phyloP scores from a whole-genome alignment of 2,113 vertebrate genomes.

The Ammodytes dubius region DNA sequence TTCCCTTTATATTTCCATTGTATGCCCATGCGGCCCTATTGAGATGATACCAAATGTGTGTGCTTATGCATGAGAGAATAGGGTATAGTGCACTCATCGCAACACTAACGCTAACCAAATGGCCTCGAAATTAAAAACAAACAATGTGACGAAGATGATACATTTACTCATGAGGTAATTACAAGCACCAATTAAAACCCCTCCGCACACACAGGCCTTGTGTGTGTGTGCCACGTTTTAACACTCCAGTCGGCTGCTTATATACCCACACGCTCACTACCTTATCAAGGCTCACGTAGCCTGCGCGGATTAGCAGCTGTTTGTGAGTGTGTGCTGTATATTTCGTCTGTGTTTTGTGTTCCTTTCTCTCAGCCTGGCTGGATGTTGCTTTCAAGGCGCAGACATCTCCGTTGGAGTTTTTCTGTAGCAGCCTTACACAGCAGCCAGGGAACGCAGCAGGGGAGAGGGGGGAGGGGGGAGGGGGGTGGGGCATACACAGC shows the following conservation, averaged over 20 bases:
- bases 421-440: conserved; percentile 41
- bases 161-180: conserved; percentile 51
- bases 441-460: conserved; percentile 54
- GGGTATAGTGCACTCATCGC: not conserved
- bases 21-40: not conserved
- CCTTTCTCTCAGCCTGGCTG: conserved; percentile 25
- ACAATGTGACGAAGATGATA: conserved; percentile 41
- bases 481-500: conserved; percentile 41
- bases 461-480: conserved; percentile 35
- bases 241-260: conserved; percentile 23
- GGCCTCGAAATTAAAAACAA: conserved; percentile 43
- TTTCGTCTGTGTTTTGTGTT: conserved; percentile 57
- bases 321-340: conserved; percentile 25
- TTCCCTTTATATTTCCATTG: not conserved
- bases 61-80: not conserved
- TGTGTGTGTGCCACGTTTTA: conserved; percentile 27
- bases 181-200: conserved; percentile 49
- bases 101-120: conserved; percentile 11
- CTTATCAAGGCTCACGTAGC: conserved; percentile 32
- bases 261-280: conserved; percentile 5
- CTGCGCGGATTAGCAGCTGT: conserved; percentile 55
- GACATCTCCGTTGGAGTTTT: conserved; percentile 60
- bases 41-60: conserved; percentile 3
- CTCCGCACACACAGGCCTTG: conserved; percentile 25
- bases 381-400: conserved; percentile 55